Conservation (phyloP, 2,888 invertebrate species). For the Acronicta aceris region DNA sequence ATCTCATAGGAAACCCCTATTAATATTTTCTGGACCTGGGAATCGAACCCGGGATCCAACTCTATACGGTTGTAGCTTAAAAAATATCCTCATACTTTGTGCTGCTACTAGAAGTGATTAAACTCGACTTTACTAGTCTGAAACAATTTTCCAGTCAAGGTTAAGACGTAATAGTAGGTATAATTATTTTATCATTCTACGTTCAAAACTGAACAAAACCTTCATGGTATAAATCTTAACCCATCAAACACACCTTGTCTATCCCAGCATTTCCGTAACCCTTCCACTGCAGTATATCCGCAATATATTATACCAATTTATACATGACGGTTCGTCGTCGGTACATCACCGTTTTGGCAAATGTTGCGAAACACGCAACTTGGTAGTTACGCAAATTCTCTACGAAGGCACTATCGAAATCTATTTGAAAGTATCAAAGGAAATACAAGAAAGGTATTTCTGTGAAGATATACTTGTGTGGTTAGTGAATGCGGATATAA, state of each 20-base stretch:
- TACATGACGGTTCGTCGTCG: slow-evolving; percentile 11
- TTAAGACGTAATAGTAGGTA: neutral
- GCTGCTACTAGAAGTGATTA: neutral
- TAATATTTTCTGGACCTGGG: no score
- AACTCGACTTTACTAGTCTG: neutral
- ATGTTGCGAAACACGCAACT: slow-evolving; percentile 40
- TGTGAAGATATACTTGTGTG: slow-evolving; percentile 8
- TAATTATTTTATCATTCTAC: slow-evolving; percentile 14
- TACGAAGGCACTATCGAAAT: slow-evolving; percentile 36
- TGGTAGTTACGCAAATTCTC: slow-evolving; percentile 47
- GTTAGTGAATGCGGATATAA: slow-evolving; percentile 6
- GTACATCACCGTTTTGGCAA: slow-evolving; percentile 21
- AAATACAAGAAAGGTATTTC: slow-evolving; percentile 13
- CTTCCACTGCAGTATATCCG: slow-evolving; percentile 37
- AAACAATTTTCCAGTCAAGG: slow-evolving; percentile 13
- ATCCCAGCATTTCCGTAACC: slow-evolving; percentile 1
- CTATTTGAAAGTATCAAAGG: neutral
- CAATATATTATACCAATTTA: slow-evolving; percentile 15
- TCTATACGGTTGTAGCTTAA: no score
- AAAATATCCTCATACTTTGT: neutral
- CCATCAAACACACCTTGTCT: slow-evolving; percentile 5
- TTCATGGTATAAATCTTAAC: slow-evolving; percentile 1
- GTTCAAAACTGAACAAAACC: neutral
- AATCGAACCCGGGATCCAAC: no score
- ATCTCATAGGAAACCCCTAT: no score